A percentile compares a stretch with the other conserved stretches of the same genome.
Evolutionary conservation across 2,113 vertebrate species (phyloP).

Genomic region (Gopherus evgoodei): DNA sequence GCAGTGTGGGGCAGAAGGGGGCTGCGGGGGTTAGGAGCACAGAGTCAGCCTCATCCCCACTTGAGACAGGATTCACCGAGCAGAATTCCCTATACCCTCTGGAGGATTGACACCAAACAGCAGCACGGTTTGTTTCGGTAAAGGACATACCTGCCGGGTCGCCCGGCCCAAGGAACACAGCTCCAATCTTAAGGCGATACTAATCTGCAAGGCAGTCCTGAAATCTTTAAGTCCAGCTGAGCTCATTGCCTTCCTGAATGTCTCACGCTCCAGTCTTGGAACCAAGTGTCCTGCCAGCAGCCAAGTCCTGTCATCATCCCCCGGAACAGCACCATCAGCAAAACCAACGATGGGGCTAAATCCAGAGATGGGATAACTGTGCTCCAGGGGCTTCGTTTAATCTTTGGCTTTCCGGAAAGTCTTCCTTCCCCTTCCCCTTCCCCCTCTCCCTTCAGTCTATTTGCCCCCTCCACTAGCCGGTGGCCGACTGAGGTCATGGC

Average conservation of each 20-base stretch:
- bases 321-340: not conserved
- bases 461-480: not conserved
- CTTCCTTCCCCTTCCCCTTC: not conserved
- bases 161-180: not conserved
- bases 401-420: not conserved
- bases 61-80: not conserved
- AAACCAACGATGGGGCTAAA: not conserved
- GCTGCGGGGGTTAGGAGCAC: not conserved
- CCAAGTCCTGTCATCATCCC: not conserved
- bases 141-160: not conserved
- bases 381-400: not conserved
- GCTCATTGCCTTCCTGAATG: not conserved
- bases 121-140: not conserved
- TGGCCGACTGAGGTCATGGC: not conserved
- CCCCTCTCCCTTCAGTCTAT: not conserved
- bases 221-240: not conserved
- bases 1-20: not conserved
- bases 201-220: not conserved
- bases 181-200: not conserved
- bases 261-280: not conserved
- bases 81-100: not conserved
- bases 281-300: not conserved
- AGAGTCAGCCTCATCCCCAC: too few species aligned
- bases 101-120: not conserved
- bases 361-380: not conserved